Evolutionary conservation across 2,888 invertebrate genomes (phyloP).

Genomic region (Euzophera pinguis): DNA sequence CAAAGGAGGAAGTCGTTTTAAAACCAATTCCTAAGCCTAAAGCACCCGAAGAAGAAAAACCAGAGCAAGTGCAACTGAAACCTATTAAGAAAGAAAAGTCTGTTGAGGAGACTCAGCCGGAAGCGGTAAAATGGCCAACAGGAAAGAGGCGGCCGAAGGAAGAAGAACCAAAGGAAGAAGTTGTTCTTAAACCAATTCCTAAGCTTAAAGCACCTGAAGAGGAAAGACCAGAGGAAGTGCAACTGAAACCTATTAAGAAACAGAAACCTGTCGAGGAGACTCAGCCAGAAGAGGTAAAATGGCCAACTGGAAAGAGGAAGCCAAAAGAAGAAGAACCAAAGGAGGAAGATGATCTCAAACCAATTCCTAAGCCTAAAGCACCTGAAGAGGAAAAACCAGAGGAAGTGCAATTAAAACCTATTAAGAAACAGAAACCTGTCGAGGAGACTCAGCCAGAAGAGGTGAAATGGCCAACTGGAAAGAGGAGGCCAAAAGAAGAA

Average conservation of each 20-base stretch:
- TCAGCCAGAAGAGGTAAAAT: slow-evolving; percentile 41
- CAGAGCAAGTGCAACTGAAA: slow-evolving; percentile 46
- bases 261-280: slow-evolving; percentile 31
- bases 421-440: slow-evolving; percentile 21
- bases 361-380: slow-evolving; percentile 37
- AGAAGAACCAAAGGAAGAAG: slow-evolving; percentile 42
- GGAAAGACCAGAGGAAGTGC: slow-evolving; percentile 58
- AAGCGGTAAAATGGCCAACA: slow-evolving; percentile 49
- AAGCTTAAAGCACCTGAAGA: slow-evolving; percentile 40
- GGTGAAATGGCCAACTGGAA: slow-evolving; percentile 32
- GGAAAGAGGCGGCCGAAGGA: slow-evolving; percentile 51
- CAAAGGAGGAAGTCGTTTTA: slow-evolving; percentile 55
- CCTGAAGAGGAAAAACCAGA: slow-evolving; percentile 49
- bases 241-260: slow-evolving; percentile 47
- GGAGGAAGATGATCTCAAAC: slow-evolving; percentile 70
- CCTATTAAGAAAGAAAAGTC: slow-evolving; percentile 29
- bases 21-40: slow-evolving; percentile 56
- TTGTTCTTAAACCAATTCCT: slow-evolving; percentile 39
- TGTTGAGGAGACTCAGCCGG: slow-evolving; percentile 45
- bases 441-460: slow-evolving; percentile 52
- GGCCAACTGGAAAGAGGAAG: slow-evolving; percentile 44
- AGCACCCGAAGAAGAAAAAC: slow-evolving; percentile 42
- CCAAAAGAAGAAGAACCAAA: slow-evolving; percentile 52
- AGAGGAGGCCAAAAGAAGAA: slow-evolving; percentile 31
- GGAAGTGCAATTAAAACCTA: slow-evolving; percentile 35